Conservation (phyloP, 1,140 invertebrate genomes). For the Sitophilus oryzae region DNA sequence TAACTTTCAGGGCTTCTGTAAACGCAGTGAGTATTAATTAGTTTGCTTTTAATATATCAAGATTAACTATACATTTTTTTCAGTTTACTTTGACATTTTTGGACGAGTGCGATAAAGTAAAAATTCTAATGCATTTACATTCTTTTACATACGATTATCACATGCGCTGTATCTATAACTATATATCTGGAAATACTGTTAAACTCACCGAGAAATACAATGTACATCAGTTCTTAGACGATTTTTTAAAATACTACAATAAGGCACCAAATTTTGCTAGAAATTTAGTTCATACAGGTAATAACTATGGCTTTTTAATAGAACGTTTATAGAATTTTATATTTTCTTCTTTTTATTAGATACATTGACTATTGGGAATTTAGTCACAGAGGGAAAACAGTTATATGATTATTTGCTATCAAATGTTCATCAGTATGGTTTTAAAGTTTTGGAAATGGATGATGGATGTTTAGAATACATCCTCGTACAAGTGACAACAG, state of each 20-base stretch:
- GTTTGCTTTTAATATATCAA: conserved; percentile 1
- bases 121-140: conserved; percentile 71
- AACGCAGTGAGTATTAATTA: conserved; percentile 47
- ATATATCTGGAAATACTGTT: conserved; percentile 55
- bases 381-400: conserved; percentile 58
- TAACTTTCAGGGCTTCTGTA: conserved; percentile 48
- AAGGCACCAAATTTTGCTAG: conserved; percentile 78
- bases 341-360: conserved; percentile 46
- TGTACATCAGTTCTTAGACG: conserved; percentile 70
- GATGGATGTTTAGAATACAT: conserved; percentile 51
- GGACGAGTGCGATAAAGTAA: conserved; percentile 72
- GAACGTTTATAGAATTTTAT: conserved; percentile 5
- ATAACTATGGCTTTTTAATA: too few species aligned
- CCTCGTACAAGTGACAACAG: conserved; percentile 55
- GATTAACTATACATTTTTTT: conserved; percentile 33
- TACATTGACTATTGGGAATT: conserved; percentile 53
- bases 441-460: conserved; percentile 66
- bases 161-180: conserved; percentile 65
- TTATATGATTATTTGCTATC: conserved; percentile 68
- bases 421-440: conserved; percentile 63
- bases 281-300: conserved; percentile 70
- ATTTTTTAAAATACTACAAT: conserved; percentile 79
- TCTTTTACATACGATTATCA: conserved; percentile 88
- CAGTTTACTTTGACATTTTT: conserved; percentile 67
- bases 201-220: conserved; percentile 66